phyloP scores from a whole-genome alignment of 1,140 invertebrate species.

The Microplitis demolitor region DNA sequence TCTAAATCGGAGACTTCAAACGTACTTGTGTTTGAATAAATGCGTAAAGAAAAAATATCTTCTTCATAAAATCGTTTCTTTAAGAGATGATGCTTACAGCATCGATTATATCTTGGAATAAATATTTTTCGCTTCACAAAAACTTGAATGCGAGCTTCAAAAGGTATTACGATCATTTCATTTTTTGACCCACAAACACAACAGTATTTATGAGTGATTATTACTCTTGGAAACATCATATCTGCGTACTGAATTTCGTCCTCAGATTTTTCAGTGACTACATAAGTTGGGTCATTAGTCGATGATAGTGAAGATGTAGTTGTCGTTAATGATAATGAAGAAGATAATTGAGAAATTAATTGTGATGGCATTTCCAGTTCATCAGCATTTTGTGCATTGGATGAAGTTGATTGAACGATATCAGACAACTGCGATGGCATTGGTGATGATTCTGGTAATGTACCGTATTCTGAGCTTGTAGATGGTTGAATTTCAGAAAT shows the following conservation, averaged over 20 bases:
- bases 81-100: constrained; percentile 29
- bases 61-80: constrained; percentile 24
- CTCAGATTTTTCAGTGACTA: not conserved
- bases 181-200: too few relatives aligned
- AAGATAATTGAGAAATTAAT: constrained; percentile 24
- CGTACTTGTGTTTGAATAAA: constrained; percentile 18
- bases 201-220: not conserved
- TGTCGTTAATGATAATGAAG: constrained; percentile 20
- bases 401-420: constrained; percentile 3
- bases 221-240: not conserved
- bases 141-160: too few relatives aligned
- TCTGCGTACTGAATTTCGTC: not conserved
- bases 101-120: constrained; percentile 28
- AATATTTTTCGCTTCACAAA: constrained; percentile 16
- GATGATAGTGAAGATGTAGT: not conserved
- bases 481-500: constrained; percentile 5
- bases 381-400: not conserved
- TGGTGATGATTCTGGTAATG: not conserved
- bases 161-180: too few relatives aligned
- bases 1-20: constrained; percentile 6
- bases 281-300: not conserved
- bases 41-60: constrained; percentile 19
- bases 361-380: constrained; percentile 22
- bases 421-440: not conserved
- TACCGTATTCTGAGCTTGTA: constrained; percentile 4